These are phyloP conservation scores for Pangasianodon hypophthalmus DNA, from an alignment of 2,113 vertebrate genomes.

Conservation along the genomic window DNA sequence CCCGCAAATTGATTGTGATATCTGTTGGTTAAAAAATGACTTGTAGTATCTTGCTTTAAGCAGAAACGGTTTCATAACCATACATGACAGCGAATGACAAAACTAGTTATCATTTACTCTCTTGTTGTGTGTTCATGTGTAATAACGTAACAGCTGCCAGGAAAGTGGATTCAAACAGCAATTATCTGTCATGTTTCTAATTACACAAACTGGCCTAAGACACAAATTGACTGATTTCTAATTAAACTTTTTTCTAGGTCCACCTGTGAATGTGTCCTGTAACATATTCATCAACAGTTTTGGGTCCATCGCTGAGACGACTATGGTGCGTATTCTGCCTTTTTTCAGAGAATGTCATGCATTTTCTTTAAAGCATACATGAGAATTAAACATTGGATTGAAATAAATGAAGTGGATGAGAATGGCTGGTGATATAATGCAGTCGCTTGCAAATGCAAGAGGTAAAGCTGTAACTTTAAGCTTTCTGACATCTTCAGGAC, in stretches of 20 bases:
- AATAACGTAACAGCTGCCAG: neutral
- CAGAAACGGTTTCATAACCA: neutral
- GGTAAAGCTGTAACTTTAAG: neutral
- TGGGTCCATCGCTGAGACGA: constrained; percentile 40
- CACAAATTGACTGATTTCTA: neutral
- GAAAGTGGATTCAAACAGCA: neutral
- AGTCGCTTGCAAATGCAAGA: neutral
- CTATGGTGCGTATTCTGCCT: constrained; percentile 22
- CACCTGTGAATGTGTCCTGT: constrained; percentile 48
- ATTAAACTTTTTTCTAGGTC: constrained; percentile 23
- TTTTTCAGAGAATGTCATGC: neutral
- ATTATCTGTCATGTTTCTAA: neutral
- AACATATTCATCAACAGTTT: constrained; percentile 49
- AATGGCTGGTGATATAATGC: neutral
- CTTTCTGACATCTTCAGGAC: neutral
- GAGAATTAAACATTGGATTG: neutral
- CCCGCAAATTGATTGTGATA: neutral
- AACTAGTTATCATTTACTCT: neutral
- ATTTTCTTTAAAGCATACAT: neutral
- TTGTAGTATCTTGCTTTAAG: neutral
- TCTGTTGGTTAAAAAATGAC: neutral
- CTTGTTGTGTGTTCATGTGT: neutral
- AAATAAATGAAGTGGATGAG: neutral
- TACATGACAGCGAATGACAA: neutral
- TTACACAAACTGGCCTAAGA: neutral